Evolutionary conservation across 2,113 vertebrate species (phyloP).

Genomic region (Pseudorectes ferrugineus): DNA sequence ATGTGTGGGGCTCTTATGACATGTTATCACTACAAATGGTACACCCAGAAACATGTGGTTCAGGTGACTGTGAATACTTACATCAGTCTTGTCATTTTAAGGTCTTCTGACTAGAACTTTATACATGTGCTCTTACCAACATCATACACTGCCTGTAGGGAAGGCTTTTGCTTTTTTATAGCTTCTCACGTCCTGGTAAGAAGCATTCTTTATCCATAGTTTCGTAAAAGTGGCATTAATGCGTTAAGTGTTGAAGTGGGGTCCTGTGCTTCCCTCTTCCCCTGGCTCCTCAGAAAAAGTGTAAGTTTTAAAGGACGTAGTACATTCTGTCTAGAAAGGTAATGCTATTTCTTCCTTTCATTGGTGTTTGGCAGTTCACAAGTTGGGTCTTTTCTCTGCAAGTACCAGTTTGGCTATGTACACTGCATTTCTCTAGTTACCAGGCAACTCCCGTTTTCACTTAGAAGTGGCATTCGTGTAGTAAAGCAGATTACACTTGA

Average conservation of each 20-base stretch:
- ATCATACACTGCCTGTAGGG: not conserved
- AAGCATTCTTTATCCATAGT: not conserved
- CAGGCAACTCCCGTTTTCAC: not conserved
- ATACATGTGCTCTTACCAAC: not conserved
- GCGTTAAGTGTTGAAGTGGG: not conserved
- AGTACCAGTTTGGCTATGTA: not conserved
- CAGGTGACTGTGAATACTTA: not conserved
- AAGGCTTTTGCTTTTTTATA: not conserved
- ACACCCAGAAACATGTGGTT: not conserved
- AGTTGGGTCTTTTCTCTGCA: not conserved
- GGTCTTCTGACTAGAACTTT: not conserved
- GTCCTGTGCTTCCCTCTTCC: not conserved
- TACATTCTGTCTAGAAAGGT: not conserved
- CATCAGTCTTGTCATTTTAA: not conserved
- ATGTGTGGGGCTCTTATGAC: not conserved
- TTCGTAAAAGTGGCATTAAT: not conserved
- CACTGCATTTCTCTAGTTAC: not conserved
- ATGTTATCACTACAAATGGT: not conserved
- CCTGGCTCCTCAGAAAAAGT: not conserved
- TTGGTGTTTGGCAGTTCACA: not conserved
- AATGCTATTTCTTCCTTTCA: not conserved
- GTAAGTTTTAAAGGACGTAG: not conserved
- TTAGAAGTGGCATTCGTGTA: not conserved
- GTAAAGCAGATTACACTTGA: not conserved
- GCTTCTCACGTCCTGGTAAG: not conserved